A percentile compares a stretch with the other conserved stretches of the same genome.
These are phyloP conservation scores for Mesoclemmys tuberculata DNA, from an alignment of 2,113 vertebrate species.

Conservation along the genomic window DNA sequence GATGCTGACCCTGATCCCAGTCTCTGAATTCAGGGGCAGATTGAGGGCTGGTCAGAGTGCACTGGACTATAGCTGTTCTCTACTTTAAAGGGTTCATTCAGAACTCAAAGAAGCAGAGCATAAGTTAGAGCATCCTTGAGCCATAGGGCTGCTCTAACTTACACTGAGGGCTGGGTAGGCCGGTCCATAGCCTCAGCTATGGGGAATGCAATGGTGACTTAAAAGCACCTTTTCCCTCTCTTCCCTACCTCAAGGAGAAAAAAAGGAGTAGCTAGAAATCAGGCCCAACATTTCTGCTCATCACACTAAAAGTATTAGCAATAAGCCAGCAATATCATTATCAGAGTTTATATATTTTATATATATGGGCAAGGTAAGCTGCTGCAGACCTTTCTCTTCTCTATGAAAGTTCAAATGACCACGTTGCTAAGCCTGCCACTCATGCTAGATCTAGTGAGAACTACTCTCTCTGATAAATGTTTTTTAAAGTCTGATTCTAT, in stretches of 20 bases:
- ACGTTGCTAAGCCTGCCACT: neutral
- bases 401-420: neutral
- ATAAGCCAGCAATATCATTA: neutral
- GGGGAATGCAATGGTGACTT: neutral
- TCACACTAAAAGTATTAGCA: neutral
- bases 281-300: neutral
- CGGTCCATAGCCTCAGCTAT: neutral
- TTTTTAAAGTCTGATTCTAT: neutral
- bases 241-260: neutral
- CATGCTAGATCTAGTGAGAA: neutral
- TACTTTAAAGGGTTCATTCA: neutral
- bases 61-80: neutral
- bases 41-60: neutral
- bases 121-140: neutral
- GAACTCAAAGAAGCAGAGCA: neutral
- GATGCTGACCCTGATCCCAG: neutral
- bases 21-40: neutral
- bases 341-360: neutral
- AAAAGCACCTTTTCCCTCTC: neutral
- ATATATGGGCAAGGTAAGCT: neutral
- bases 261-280: neutral
- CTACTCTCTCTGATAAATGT: rapidly evolving
- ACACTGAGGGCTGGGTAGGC: neutral
- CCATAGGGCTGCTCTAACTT: neutral
- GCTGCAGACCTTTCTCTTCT: neutral